Conservation (phyloP, 1,140 invertebrate species). For the Oryzaephilus surinamensis region DNA sequence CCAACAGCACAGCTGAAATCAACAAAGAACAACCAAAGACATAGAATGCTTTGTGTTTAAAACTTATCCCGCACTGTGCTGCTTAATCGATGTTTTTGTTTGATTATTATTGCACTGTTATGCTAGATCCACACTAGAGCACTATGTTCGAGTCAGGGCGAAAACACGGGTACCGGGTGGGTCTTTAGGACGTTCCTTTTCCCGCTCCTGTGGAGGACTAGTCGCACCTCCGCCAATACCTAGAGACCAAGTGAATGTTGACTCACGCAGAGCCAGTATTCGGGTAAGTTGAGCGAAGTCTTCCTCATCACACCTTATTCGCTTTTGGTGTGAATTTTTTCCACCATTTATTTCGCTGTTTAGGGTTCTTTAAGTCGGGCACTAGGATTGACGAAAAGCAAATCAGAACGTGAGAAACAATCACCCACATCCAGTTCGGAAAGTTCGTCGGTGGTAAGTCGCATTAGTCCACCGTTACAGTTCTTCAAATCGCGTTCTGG, state of each 20-base stretch:
- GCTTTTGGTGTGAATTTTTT: not conserved
- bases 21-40: slow-evolving; percentile 9
- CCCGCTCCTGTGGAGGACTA: slow-evolving; percentile 34
- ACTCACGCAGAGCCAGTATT: slow-evolving; percentile 38
- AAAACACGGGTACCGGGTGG: slow-evolving; percentile 43
- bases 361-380: slow-evolving; percentile 60
- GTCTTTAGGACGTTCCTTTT: slow-evolving; percentile 40
- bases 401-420: slow-evolving; percentile 32
- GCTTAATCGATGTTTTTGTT: slow-evolving; percentile 29
- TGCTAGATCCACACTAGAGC: slow-evolving; percentile 52
- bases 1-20: slow-evolving; percentile 1
- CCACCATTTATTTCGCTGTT: slow-evolving; percentile 26
- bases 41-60: slow-evolving; percentile 35
- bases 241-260: slow-evolving; percentile 34
- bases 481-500: slow-evolving; percentile 15
- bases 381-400: slow-evolving; percentile 45
- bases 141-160: slow-evolving; percentile 46
- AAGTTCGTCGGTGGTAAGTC: slow-evolving; percentile 40
- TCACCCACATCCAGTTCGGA: slow-evolving; percentile 47
- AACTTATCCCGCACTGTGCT: slow-evolving; percentile 27
- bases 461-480: slow-evolving; percentile 39
- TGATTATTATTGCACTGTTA: slow-evolving; percentile 40
- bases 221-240: slow-evolving; percentile 19
- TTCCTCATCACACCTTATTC: slow-evolving; percentile 16
- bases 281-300: slow-evolving; percentile 36